Evolutionary conservation across 2,888 invertebrate species (phyloP).

Genomic region (Digitonthophagus gazella): DNA sequence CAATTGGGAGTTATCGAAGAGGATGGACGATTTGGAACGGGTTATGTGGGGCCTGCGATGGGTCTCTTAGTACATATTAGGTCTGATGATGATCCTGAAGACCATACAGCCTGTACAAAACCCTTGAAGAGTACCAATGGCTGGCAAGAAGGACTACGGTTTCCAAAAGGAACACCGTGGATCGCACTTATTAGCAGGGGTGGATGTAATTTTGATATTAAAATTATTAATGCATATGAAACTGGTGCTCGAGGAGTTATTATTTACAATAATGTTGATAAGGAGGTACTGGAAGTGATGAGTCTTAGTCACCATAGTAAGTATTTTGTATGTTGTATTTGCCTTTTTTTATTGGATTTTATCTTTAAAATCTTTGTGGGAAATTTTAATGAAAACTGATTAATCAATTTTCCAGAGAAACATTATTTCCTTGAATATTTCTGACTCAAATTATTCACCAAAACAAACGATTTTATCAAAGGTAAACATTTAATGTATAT

Average conservation of each 20-base stretch:
- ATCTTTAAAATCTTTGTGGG: not conserved
- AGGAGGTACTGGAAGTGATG: not conserved
- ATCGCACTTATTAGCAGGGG: constrained; percentile 79
- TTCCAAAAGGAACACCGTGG: constrained; percentile 63
- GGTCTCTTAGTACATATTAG: constrained; percentile 72
- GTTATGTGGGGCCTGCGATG: constrained; percentile 61
- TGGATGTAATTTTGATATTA: constrained; percentile 77
- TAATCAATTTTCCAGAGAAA: no score
- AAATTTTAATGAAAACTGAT: no score
- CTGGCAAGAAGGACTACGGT: no score
- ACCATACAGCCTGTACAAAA: constrained; percentile 66
- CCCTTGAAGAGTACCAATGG: constrained; percentile 52
- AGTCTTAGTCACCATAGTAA: constrained; percentile 1
- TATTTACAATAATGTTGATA: constrained; percentile 74
- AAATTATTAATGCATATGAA: constrained; percentile 73
- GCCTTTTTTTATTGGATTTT: not conserved
- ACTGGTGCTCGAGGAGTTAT: constrained; percentile 78
- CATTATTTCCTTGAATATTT: no score
- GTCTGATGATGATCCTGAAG: constrained; percentile 54
- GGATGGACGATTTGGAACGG: constrained; percentile 64
- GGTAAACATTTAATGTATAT: no score
- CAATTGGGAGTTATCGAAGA: constrained; percentile 41
- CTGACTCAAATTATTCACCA: no score
- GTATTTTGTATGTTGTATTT: no score
- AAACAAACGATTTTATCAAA: no score